Evolutionary conservation across 2,888 invertebrate genomes (phyloP).

Genomic region (Napeogenes inachia): DNA sequence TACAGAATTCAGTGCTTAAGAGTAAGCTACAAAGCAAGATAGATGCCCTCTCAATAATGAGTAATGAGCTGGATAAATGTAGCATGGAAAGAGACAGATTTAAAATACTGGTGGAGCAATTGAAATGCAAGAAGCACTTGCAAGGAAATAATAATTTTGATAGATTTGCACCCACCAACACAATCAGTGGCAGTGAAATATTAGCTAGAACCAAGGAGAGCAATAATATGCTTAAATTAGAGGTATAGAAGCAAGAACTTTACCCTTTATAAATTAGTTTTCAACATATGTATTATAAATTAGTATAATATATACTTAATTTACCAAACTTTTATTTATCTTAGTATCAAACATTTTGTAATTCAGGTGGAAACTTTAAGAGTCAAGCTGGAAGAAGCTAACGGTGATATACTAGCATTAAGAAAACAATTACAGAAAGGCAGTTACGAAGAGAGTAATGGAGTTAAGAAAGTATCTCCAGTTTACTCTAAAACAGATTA

Average conservation of each 20-base stretch:
- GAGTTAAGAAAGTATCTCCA: slow-evolving; percentile 31
- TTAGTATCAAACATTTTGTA: background rate
- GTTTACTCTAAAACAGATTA: slow-evolving; percentile 65
- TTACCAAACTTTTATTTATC: no score
- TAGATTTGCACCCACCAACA: slow-evolving; percentile 59
- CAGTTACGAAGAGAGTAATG: slow-evolving; percentile 38
- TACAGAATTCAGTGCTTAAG: slow-evolving; percentile 79
- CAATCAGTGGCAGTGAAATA: slow-evolving; percentile 75
- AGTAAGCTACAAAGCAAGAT: slow-evolving; percentile 88
- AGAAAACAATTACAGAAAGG: slow-evolving; percentile 68
- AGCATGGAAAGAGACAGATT: slow-evolving; percentile 88
- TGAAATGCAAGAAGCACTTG: slow-evolving; percentile 72
- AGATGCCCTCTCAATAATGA: slow-evolving; percentile 88
- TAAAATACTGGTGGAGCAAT: slow-evolving; percentile 87
- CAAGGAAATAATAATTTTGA: slow-evolving; percentile 41
- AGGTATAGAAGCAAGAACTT: slow-evolving; percentile 46
- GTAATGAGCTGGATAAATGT: slow-evolving; percentile 86
- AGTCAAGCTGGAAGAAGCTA: slow-evolving; percentile 83
- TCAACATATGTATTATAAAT: background rate
- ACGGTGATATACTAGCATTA: slow-evolving; percentile 83
- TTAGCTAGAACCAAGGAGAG: slow-evolving; percentile 78
- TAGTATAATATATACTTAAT: no score
- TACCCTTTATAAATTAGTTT: background rate
- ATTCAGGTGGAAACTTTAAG: slow-evolving; percentile 81
- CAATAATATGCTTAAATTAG: slow-evolving; percentile 75